These are phyloP conservation scores for Heliconius eleuchia DNA, from an alignment of 1,140 invertebrate genomes.

Conservation along the genomic window DNA sequence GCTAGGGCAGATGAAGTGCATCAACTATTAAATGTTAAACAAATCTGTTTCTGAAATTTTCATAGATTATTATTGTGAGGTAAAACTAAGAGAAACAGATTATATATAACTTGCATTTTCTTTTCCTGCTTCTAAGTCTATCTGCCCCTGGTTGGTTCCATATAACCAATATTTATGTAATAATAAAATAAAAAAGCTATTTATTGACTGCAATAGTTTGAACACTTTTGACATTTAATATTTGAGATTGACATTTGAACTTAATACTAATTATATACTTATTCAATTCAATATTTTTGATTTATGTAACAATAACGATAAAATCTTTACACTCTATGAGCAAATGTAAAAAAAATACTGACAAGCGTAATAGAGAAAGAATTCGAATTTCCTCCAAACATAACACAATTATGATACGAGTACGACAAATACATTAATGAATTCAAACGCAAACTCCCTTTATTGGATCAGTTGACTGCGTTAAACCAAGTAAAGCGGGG, in stretches of 20 bases:
- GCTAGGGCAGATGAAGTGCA: not conserved
- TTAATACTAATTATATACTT: no score
- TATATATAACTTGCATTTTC: no score
- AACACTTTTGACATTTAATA: no score
- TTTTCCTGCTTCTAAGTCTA: no score
- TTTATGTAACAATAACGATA: no score
- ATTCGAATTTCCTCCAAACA: not conserved
- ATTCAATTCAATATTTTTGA: no score
- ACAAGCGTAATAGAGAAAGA: not conserved
- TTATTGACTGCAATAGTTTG: no score
- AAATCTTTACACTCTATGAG: not conserved
- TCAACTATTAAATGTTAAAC: not conserved
- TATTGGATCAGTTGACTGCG: slow-evolving; percentile 51
- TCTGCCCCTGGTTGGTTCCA: no score
- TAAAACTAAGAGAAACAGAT: no score
- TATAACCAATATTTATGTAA: no score
- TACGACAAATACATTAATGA: slow-evolving; percentile 57
- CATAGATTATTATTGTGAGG: not conserved
- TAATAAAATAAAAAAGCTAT: no score
- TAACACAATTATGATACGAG: slow-evolving; percentile 44
- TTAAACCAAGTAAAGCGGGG: slow-evolving; percentile 44
- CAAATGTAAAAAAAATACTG: not conserved
- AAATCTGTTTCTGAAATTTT: not conserved
- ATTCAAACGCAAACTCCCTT: slow-evolving; percentile 44
- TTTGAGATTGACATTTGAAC: no score